phyloP scores from a whole-genome alignment of 2,113 vertebrate species.

The Coptodon bakossiorum region DNA sequence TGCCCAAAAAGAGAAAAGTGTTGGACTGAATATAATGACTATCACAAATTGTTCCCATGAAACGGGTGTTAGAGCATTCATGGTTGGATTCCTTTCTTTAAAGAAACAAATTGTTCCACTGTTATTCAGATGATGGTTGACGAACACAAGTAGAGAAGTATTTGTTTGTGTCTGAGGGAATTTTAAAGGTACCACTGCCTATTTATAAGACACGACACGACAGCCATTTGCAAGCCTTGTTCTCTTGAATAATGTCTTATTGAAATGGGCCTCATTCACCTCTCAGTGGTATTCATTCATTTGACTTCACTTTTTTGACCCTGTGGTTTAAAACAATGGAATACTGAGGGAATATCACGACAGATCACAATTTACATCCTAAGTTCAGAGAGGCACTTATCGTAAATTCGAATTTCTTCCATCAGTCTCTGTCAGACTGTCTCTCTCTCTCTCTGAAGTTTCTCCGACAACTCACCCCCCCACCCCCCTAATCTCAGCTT shows the following conservation, averaged over 20 bases:
- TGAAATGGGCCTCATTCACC: conserved; percentile 9
- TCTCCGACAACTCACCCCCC: background rate
- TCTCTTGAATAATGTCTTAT: conserved; percentile 7
- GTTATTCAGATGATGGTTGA: conserved; percentile 4
- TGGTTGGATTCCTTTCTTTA: background rate
- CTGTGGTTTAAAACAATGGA: conserved; percentile 15
- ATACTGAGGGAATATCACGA: conserved; percentile 16
- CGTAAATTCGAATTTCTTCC: conserved; percentile 16
- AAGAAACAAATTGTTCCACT: background rate
- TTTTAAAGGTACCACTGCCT: conserved; percentile 2
- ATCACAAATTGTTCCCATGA: conserved; percentile 1
- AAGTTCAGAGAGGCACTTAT: conserved; percentile 34
- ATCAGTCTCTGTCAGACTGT: conserved; percentile 1
- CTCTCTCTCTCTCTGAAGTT: background rate
- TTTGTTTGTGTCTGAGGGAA: conserved; percentile 11
- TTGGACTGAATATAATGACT: background rate
- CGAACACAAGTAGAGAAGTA: conserved; percentile 1
- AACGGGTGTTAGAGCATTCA: background rate
- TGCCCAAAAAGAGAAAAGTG: background rate
- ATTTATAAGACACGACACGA: conserved; percentile 18
- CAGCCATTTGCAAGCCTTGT: conserved; percentile 9
- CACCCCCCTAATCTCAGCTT: background rate
- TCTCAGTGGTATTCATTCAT: background rate
- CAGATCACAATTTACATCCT: conserved; percentile 31
- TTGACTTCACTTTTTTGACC: conserved; percentile 27